Evolutionary conservation across 1,140 invertebrate species (phyloP), one percentile per base, ranked within the genome.

Genomic region (Pseudachorutes palmiensis): DNA sequence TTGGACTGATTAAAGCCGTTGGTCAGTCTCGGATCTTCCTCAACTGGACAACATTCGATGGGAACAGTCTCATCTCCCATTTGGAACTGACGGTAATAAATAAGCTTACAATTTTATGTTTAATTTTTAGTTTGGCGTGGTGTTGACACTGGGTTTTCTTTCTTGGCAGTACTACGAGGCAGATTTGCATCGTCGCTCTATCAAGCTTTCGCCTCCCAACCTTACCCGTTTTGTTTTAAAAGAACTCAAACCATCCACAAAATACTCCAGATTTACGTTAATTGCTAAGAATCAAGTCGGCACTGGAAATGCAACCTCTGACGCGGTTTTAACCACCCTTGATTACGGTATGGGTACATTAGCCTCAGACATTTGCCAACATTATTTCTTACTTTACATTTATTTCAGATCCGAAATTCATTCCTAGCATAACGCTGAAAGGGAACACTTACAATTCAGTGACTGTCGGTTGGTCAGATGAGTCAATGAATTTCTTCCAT

Each of bases 41-140:
- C 0, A 91, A 91, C 76, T 92, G 89, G 89, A 91, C 89, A 0
- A 79, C 90, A 0, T 83, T 86, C 62, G 83, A 88, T 66, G 88
- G 88, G 68, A 91, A 92, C 75, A 83, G 84, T 51, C 84, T 85
- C 5, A 22, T 71, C 14, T 62, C 30, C 3, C 58, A 66, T 19
- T 45, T 71, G n/a, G 31, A 36, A 16, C 55, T 71, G 24, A 60
- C 19, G 33, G 70, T 71, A 60, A 57, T 55, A 22, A 30, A 1
- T 67, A 12, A 22, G 1, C 28, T 60, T 19, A 65, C 12, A n/a
- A 26, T 33, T 41, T 45, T 41, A 49, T 30, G 16, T n/a, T 31
- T 64, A 28, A 49, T 26, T 57, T 64, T 62, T 48, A 36, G 30
- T 45, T 45, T 45, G 36, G 5, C 36, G 36, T 41, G 19, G 19